Conservation (phyloP, 2,113 vertebrate genomes). For the Monopterus albus region DNA sequence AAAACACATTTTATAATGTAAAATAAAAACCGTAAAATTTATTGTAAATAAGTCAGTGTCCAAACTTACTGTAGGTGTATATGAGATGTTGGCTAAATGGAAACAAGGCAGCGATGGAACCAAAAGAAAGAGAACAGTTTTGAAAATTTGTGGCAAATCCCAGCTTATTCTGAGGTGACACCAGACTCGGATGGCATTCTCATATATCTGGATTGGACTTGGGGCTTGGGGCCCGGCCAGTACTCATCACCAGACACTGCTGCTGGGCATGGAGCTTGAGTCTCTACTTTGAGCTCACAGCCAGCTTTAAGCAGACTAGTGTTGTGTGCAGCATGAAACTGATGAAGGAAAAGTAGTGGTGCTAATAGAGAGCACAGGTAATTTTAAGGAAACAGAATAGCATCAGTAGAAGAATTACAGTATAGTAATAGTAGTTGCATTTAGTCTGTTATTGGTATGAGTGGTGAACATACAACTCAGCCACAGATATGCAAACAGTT, state of each 20-base stretch:
- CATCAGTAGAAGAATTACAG: background rate
- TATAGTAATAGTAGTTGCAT: background rate
- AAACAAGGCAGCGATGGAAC: conserved; percentile 49
- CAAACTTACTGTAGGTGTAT: too few relatives aligned
- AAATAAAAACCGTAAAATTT: conserved; percentile 51
- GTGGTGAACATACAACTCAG: background rate
- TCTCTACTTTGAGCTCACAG: conserved; percentile 39
- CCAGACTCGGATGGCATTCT: conserved; percentile 73
- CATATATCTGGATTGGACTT: conserved; percentile 73
- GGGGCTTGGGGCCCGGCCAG: conserved; percentile 73
- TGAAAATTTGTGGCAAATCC: conserved; percentile 66
- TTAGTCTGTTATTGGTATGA: background rate
- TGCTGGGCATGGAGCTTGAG: conserved; percentile 43
- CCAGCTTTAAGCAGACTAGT: conserved; percentile 29
- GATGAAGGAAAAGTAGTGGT: conserved; percentile 28
- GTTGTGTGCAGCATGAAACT: conserved; percentile 29
- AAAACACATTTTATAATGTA: conserved; percentile 16
- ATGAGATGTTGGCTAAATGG: conserved; percentile 71
- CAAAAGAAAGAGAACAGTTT: conserved; percentile 48
- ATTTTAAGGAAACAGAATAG: background rate
- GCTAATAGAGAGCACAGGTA: background rate
- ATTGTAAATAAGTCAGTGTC: conserved; percentile 54
- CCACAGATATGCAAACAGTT: conserved; percentile 11
- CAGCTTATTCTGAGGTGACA: conserved; percentile 77
- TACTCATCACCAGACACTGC: conserved; percentile 69